Conservation (phyloP, 2,797 vertebrate genomes). For the Gallinago nigripennis region DNA sequence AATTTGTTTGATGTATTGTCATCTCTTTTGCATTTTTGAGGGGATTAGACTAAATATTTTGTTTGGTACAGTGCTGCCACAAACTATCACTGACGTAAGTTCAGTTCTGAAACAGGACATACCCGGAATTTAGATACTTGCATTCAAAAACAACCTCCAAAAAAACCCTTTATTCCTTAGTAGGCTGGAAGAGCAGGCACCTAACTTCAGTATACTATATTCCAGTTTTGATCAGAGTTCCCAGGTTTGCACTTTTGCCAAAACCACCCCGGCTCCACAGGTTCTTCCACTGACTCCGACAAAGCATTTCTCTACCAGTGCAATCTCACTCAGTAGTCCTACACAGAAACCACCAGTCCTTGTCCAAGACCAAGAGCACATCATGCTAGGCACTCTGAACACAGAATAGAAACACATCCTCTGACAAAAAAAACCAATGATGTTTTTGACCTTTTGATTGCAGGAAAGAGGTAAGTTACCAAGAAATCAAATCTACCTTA, state of each 20-base stretch:
- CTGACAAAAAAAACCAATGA: not conserved
- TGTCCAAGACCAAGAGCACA: not conserved
- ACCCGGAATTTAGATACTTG: not conserved
- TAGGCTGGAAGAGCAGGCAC: not conserved
- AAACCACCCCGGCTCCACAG: not conserved
- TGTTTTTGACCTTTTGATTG: conserved; percentile 78
- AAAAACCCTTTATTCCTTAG: not conserved
- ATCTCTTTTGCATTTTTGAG: not conserved
- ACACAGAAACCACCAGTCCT: not conserved
- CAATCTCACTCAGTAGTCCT: not conserved
- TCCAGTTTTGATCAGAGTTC: not conserved
- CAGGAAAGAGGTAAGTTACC: conserved; percentile 68
- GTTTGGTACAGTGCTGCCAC: not conserved
- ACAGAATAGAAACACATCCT: not conserved
- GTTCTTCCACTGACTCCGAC: not conserved
- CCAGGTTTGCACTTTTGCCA: not conserved
- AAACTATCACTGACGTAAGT: not conserved
- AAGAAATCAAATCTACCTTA: not conserved
- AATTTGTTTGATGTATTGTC: not conserved
- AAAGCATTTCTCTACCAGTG: not conserved
- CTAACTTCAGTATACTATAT: not conserved
- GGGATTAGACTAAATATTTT: not conserved
- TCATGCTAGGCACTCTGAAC: not conserved
- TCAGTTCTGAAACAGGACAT: not conserved
- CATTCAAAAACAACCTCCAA: not conserved